A percentile compares a stretch with the other conserved stretches of the same genome.
phyloP scores from a whole-genome alignment of 2,797 vertebrate species.

The Enteromius treurensis region DNA sequence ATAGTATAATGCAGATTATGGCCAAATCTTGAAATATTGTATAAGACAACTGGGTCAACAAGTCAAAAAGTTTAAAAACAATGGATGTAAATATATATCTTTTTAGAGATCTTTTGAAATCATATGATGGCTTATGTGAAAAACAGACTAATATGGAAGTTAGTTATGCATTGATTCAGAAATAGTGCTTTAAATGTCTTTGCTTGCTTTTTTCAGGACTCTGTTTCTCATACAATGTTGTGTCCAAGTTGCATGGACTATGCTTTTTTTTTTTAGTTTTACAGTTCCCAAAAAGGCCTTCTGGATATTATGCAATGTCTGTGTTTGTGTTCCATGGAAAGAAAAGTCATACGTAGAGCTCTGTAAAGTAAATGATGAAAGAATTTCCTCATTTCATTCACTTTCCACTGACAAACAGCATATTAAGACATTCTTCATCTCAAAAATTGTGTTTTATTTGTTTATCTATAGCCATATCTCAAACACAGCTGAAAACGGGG shows the following conservation, averaged over 20 bases:
- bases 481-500: constrained; percentile 66
- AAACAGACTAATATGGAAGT: neutral
- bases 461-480: constrained; percentile 70
- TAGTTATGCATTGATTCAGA: neutral
- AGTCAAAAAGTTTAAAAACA: neutral
- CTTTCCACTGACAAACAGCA: neutral
- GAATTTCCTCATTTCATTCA: neutral
- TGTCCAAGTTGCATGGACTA: neutral
- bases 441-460: constrained; percentile 38
- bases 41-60: neutral
- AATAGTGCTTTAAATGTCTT: neutral
- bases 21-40: neutral
- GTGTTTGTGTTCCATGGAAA: constrained; percentile 23
- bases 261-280: neutral
- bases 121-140: neutral
- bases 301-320: neutral
- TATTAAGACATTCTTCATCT: neutral
- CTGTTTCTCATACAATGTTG: neutral
- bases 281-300: neutral
- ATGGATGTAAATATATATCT: neutral
- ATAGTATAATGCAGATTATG: neutral
- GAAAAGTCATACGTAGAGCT: neutral
- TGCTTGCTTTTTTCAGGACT: neutral
- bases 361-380: neutral
- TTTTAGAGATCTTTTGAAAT: neutral